Evolutionary conservation across 2,888 invertebrate genomes (phyloP).

Genomic region (Antitype chi): DNA sequence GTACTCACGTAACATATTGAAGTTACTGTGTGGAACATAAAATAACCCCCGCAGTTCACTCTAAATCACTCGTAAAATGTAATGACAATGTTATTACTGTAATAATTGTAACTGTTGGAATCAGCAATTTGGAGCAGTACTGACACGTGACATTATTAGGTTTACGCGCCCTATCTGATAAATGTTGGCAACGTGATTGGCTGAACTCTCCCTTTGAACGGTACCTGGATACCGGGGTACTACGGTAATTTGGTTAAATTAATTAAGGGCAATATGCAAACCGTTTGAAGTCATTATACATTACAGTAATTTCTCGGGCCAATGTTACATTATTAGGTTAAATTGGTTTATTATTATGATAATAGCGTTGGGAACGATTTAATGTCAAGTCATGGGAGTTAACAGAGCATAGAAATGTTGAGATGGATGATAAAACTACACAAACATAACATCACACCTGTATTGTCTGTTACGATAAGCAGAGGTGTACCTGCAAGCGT

Average conservation of each 20-base stretch:
- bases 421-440: not conserved
- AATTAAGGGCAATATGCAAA: conserved; percentile 34
- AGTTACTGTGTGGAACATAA: not conserved
- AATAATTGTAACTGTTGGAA: conserved; percentile 15
- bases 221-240: not conserved
- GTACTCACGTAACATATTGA: not conserved
- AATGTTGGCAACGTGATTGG: conserved; percentile 37
- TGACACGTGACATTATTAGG: conserved; percentile 41
- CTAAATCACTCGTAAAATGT: conserved; percentile 28
- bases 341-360: not conserved
- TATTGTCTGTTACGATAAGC: no score
- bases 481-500: no score
- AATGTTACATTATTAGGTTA: not conserved
- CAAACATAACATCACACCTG: no score
- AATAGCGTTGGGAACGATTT: not conserved
- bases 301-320: not conserved
- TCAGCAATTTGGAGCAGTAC: conserved; percentile 20
- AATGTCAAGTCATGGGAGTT: not conserved
- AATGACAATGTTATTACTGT: conserved; percentile 3
- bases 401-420: not conserved
- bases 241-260: conserved; percentile 25
- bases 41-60: not conserved
- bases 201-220: conserved; percentile 6
- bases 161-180: conserved; percentile 12
- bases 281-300: conserved; percentile 22